These are phyloP conservation scores for Lutjanus campechanus DNA, from an alignment of 2,797 vertebrate species.

Conservation along the genomic window DNA sequence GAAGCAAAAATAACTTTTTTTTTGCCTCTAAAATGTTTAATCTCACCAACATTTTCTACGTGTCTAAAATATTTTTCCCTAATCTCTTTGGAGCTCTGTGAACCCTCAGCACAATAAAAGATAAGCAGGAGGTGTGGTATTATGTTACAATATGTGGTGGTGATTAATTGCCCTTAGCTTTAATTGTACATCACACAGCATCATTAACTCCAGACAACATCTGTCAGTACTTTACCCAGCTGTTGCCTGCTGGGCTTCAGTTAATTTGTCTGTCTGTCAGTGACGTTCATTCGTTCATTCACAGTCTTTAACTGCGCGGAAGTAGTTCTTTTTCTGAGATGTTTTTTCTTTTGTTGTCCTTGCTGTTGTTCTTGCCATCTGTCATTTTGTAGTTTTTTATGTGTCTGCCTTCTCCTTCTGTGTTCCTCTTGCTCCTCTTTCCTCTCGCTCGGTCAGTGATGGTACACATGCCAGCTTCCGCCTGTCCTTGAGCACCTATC, in stretches of 20 bases:
- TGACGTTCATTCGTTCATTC: slow-evolving; percentile 5
- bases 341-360: slow-evolving; percentile 6
- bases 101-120: neutral
- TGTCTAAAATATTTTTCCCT: neutral
- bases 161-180: slow-evolving; percentile 28
- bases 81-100: neutral
- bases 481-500: slow-evolving; percentile 54
- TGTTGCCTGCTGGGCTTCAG: slow-evolving; percentile 34
- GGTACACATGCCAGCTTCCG: slow-evolving; percentile 43
- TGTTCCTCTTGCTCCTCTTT: slow-evolving; percentile 8
- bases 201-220: slow-evolving; percentile 54
- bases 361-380: slow-evolving; percentile 12
- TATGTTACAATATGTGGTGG: slow-evolving; percentile 14
- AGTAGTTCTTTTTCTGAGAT: neutral
- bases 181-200: slow-evolving; percentile 41
- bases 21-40: neutral
- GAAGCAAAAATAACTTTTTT: neutral
- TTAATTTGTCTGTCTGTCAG: slow-evolving; percentile 17
- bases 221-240: slow-evolving; percentile 36
- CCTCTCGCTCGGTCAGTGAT: slow-evolving; percentile 11
- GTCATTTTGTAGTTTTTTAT: neutral
- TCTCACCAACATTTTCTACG: neutral
- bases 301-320: neutral
- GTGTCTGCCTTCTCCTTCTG: neutral
- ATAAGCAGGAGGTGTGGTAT: neutral